Base-by-base conservation (phyloP, 2,113 vertebrate species). In the Tympanuchus pallidicinctus region DNA sequence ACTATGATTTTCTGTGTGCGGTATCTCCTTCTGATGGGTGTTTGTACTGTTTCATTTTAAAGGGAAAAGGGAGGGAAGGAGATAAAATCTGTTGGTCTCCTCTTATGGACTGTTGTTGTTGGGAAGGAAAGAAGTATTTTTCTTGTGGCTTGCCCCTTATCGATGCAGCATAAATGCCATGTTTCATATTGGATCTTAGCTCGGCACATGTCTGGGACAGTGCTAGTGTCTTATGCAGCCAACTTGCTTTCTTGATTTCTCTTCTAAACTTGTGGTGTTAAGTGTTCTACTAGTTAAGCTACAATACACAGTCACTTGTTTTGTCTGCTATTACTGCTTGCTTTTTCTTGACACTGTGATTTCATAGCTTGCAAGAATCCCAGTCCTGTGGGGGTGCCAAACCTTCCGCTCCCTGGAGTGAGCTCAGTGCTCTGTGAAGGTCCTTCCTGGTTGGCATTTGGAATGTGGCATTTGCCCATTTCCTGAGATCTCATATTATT, bases 291-390 rank as follows among this genome's bases (percentile, higher is more conserved):
- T 80, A 13, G 38, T 52, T 81, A 27, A 10, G 28, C 32, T n/a
- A 4, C 0, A 3, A 75, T 19, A 18, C 3, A 5, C 4, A 2
- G 17, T 73, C n/a, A 8, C 36, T 64, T n/a, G 8, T 43, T 92
- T 64, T 43, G 32, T 59, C 40, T 89, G 78, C 42, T 57, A 1
- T 56, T 25, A 32, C 52, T 60, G 67, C 42, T 71, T 42, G 56
- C 50, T 85, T 92, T 89, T 60, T 0, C 3, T n/a, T 74, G n/a
- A 15, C 1, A 1, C 61, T 27, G 21, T 63, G 77, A 36, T 72
- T 90, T 52, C 30, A 21, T 50, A 73, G 27, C 30, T 91, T 69
- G 38, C 3, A 10, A 47, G 57, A 8, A 9, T 18, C 14, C 14
- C 16, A 11, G 28, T 83, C 24, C 72, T 18, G 25, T 8, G 22